phyloP scores from a whole-genome alignment of 1,140 invertebrate species.

The Nomia melanderi region DNA sequence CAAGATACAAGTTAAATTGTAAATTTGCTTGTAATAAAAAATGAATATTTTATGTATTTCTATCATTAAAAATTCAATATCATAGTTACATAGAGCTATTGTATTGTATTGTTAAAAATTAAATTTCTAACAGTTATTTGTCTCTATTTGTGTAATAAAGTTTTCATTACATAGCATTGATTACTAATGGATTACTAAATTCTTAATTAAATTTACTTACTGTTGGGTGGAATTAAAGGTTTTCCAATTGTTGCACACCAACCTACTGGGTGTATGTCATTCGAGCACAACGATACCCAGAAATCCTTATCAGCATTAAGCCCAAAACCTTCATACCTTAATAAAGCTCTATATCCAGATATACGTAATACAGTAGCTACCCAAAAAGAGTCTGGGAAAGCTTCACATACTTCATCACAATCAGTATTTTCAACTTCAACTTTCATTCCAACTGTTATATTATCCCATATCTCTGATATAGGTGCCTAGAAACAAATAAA shows the following conservation, averaged over 20 bases:
- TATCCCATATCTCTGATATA: constrained; percentile 95
- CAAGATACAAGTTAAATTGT: too few relatives aligned
- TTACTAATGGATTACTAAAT: background rate
- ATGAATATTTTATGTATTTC: too few relatives aligned
- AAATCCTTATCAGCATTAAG: constrained; percentile 94
- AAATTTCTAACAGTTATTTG: too few relatives aligned
- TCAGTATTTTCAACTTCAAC: constrained; percentile 97
- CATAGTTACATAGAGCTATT: too few relatives aligned
- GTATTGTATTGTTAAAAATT: too few relatives aligned
- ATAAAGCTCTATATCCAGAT: constrained; percentile 94
- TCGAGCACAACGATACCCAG: constrained; percentile 96
- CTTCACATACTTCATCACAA: constrained; percentile 89
- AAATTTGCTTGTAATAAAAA: too few relatives aligned
- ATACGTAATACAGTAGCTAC: constrained; percentile 95
- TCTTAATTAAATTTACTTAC: constrained; percentile 76
- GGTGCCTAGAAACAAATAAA: constrained; percentile 84
- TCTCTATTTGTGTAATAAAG: too few relatives aligned
- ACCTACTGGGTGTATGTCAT: constrained; percentile 96
- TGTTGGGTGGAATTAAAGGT: constrained; percentile 95
- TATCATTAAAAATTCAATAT: too few relatives aligned
- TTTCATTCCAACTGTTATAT: constrained; percentile 96
- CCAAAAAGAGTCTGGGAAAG: constrained; percentile 94
- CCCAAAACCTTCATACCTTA: constrained; percentile 97
- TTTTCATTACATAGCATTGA: too few relatives aligned
- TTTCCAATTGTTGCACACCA: constrained; percentile 98